phyloP scores from a whole-genome alignment of 2,113 vertebrate genomes.

The Salvelinus alpinus region DNA sequence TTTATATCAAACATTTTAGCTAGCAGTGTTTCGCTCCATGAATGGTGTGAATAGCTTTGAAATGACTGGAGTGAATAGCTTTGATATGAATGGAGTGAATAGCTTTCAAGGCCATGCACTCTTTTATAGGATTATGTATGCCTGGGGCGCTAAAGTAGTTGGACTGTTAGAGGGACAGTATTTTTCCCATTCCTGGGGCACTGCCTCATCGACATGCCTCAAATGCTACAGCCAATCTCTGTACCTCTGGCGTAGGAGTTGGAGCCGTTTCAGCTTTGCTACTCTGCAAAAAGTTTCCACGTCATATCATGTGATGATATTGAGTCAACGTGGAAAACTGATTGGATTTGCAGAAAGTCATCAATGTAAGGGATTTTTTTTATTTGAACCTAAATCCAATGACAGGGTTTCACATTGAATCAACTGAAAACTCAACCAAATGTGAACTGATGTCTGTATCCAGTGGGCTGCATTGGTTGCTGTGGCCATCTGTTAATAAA shows the following conservation, averaged over 20 bases:
- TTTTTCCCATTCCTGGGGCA: slow-evolving; percentile 15
- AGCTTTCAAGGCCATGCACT: slow-evolving; percentile 8
- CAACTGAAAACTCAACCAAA: too few relatives aligned
- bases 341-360: too few relatives aligned
- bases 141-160: neutral
- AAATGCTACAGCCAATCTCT: slow-evolving; percentile 19
- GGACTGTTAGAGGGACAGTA: slow-evolving; percentile 15
- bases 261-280: too few relatives aligned
- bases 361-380: too few relatives aligned
- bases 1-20: slow-evolving; percentile 54
- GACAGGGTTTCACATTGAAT: too few relatives aligned
- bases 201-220: neutral
- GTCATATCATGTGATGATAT: too few relatives aligned
- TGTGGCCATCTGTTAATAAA: slow-evolving; percentile 32
- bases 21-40: slow-evolving; percentile 37
- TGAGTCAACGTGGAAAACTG: too few relatives aligned
- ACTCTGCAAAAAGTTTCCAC: too few relatives aligned
- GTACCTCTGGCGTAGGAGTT: neutral
- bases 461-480: slow-evolving; percentile 20
- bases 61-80: slow-evolving; percentile 36
- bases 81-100: slow-evolving; percentile 23
- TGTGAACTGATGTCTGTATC: neutral
- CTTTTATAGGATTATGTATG: neutral
- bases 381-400: too few relatives aligned
- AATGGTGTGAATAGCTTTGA: slow-evolving; percentile 45